These are phyloP conservation scores for Cryptocheilus praepositus DNA, from an alignment of 2,888 invertebrate species.

Conservation along the genomic window DNA sequence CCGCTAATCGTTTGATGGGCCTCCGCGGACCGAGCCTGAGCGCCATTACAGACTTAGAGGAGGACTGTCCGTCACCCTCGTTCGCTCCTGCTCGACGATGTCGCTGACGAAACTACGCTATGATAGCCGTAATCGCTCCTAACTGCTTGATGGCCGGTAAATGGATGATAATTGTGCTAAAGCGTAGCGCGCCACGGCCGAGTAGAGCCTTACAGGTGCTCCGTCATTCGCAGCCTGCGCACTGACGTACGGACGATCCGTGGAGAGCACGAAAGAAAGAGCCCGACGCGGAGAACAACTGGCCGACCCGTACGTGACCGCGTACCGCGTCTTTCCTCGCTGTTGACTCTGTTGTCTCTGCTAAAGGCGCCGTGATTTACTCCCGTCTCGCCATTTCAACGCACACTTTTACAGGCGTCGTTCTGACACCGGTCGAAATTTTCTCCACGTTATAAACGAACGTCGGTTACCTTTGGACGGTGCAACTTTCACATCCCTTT, in stretches of 20 bases:
- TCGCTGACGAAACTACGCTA: constrained; percentile 64
- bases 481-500: no score
- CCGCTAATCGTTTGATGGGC: constrained; percentile 67
- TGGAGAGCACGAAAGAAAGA: constrained; percentile 1
- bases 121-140: constrained; percentile 70
- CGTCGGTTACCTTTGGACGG: no score
- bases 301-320: no score
- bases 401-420: no score
- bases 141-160: constrained; percentile 72
- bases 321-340: no score
- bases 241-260: constrained; percentile 8
- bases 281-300: no score
- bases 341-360: not conserved
- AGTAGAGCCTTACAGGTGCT: constrained; percentile 47
- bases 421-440: no score
- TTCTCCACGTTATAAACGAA: no score
- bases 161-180: constrained; percentile 70
- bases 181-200: constrained; percentile 38
- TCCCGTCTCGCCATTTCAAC: no score
- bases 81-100: constrained; percentile 11
- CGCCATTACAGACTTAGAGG: constrained; percentile 36
- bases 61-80: constrained; percentile 53
- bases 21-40: constrained; percentile 36
- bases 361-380: not conserved
- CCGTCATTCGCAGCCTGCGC: constrained; percentile 44